Evolutionary conservation across 2,888 invertebrate genomes (phyloP).

Genomic region (Hirtodrosophila duncani): DNA sequence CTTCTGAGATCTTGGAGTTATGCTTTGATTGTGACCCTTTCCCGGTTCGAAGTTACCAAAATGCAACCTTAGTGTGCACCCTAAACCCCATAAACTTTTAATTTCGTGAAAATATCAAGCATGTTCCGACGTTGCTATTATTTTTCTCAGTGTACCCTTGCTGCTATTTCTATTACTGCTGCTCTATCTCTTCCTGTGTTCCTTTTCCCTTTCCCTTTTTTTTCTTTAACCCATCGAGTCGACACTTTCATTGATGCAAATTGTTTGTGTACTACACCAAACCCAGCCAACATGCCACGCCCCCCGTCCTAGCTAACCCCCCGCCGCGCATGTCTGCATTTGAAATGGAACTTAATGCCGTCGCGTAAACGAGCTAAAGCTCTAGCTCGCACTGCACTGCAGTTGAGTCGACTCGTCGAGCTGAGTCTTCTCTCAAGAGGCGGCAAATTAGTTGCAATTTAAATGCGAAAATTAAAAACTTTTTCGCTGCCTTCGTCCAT

Average conservation of each 20-base stretch:
- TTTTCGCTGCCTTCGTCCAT: slow-evolving; percentile 18
- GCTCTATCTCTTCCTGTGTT: too few species aligned
- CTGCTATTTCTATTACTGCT: too few species aligned
- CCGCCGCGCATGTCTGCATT: slow-evolving; percentile 40
- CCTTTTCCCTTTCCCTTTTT: not conserved
- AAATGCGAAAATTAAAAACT: slow-evolving; percentile 60
- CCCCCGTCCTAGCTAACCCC: not conserved
- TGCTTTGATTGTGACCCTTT: too few species aligned
- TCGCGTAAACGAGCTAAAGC: slow-evolving; percentile 4
- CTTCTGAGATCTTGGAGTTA: too few species aligned
- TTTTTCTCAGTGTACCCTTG: too few species aligned
- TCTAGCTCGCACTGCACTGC: too few species aligned
- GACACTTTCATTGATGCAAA: slow-evolving; percentile 68
- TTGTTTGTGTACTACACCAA: slow-evolving; percentile 55
- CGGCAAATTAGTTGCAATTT: slow-evolving; percentile 70
- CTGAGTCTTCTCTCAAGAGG: slow-evolving; percentile 37
- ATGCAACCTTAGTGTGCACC: too few species aligned
- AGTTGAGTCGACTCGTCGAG: too few species aligned
- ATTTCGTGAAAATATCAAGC: too few species aligned
- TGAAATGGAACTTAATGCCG: slow-evolving; percentile 53
- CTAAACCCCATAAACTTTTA: too few species aligned
- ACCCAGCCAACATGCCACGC: slow-evolving; percentile 21
- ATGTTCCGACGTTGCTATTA: too few species aligned
- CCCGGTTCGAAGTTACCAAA: too few species aligned
- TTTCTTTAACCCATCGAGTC: slow-evolving; percentile 6